Base-by-base conservation (phyloP, 2,797 vertebrate species). In the Potorous gilbertii region DNA sequence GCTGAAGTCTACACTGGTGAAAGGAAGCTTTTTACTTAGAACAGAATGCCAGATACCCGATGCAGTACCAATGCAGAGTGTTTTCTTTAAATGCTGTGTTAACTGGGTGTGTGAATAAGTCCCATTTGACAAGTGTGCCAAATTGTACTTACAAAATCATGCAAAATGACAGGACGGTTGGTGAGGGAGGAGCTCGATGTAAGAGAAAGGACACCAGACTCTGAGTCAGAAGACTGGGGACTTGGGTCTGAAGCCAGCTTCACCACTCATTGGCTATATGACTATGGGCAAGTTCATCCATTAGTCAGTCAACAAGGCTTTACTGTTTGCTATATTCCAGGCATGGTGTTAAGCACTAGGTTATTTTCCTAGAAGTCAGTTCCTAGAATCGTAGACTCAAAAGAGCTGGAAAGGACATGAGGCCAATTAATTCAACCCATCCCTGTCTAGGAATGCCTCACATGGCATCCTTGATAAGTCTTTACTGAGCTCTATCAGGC, bases 11-110 rank as follows among this genome's bases (percentile, higher is more conserved):
- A 18, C 18, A 56, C 12, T 54, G 62, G 74, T 62, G 18, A 24
- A 50, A 93, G 54, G 55, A 91, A 94, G 52, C 46, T 56, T 93
- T 94, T 66, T 93, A 91, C 93, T 81, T n/a, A 52, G 3, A 90
- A 54, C 56, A 54, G 56, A 56, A 8, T 46, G 18, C n/a, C 52
- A 12, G 10, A 8, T 54, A 81, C 0, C 34, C 34, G 5, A 91
- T 56, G 46, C n/a, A 46, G 92, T 62, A 46, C 40, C 91, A 93
- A 95, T 91, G 87, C 3, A 4, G 21, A 87, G 40, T 46, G 54
- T 92, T 89, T 93, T 29, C 31, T 87, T 18, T 1, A 0, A 28
- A 66, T 92, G 62, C n/a, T 50, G 28, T 46, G 18, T 59, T 12
- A 2, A 54, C 52, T 31, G 31, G 24, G 8, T 57, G 29, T 52